Percentiles rank a stretch among this genome's conserved stretches.
phyloP scores from a whole-genome alignment of 1,140 invertebrate species.

The Trichoplusia ni region DNA sequence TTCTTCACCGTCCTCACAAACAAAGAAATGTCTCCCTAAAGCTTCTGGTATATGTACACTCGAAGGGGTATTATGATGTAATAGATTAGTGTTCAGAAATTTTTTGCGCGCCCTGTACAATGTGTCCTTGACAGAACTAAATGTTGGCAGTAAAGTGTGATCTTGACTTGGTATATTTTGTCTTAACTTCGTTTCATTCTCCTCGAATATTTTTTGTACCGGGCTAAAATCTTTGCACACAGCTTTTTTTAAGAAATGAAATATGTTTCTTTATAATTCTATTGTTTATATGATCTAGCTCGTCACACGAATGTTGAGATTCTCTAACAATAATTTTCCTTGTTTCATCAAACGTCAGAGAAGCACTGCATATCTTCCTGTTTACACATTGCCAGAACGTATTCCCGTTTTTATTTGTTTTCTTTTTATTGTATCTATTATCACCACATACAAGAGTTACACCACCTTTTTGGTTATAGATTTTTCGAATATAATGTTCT shows the following conservation, averaged over 20 bases:
- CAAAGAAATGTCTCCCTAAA: background rate
- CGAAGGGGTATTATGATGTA: background rate
- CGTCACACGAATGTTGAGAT: background rate
- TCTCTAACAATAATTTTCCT: background rate
- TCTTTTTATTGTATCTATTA: background rate
- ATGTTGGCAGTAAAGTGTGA: background rate
- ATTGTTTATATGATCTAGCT: background rate
- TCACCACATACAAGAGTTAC: background rate
- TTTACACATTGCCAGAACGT: conserved; percentile 3
- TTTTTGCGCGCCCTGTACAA: background rate
- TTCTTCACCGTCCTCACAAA: conserved; percentile 3
- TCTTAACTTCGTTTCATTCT: background rate
- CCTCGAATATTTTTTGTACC: background rate
- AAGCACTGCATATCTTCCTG: background rate
- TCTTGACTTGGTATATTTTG: no score
- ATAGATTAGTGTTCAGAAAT: background rate
- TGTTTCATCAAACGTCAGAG: background rate
- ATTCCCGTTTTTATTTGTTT: conserved; percentile 4
- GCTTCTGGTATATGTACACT: background rate
- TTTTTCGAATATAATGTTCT: no score
- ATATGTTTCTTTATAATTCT: conserved; percentile 1
- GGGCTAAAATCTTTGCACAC: conserved; percentile 4
- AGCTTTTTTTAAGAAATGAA: background rate
- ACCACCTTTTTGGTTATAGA: conserved; percentile 3
- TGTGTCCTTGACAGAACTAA: conserved; percentile 1